Evolutionary conservation across 2,797 vertebrate genomes (phyloP), one percentile per base, ranked within the genome.

Genomic region (Alfaro cultratus): DNA sequence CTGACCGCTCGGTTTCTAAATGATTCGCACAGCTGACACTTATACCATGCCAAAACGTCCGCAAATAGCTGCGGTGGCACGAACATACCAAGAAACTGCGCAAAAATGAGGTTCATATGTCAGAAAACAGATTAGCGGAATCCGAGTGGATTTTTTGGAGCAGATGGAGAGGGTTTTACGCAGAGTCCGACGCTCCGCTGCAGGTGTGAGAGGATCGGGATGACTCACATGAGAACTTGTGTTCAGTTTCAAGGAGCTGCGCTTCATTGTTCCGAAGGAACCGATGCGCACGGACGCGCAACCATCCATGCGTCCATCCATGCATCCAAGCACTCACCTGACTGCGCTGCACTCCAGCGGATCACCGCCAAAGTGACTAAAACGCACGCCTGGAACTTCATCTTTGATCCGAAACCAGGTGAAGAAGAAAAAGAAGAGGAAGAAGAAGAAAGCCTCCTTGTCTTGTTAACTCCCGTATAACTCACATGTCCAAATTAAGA

Each of bases 401-500:
- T 95, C 84, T 94, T 95, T 46, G 45, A 46, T 60, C 36, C 18
- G 49, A 36, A 53, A 10, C 51, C 21, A 53, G 51, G 23, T 10
- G 55, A 49, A 49, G 18, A 36, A 36, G 26, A 21, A 26, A 55
- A 45, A 80, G 76, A 41, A 41, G 41, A 31, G 16, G 34, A 29
- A 73, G 75, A 31, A 53, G 11, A 34, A 74, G 71, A 67, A 45
- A 81, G 77, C 77, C 77, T 90, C 87, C 78, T 79, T 74, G 88
- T 92, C 85, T 87, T 82, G 83, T 81, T 89, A 88, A 91, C 88
- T 94, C 93, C 93, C 49, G 89, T 84, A 88, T 80, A 91, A 93
- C 92, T 96, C 93, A 96, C 95, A 96, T 96, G 92, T 96, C 95
- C 95, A 91, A 77, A 57, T 88, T 78, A 75, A 90, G 86, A 90